A percentile compares a stretch with the other conserved stretches of the same genome.
Evolutionary conservation across 2,888 invertebrate genomes (phyloP).

Genomic region (Harmothoe impar): DNA sequence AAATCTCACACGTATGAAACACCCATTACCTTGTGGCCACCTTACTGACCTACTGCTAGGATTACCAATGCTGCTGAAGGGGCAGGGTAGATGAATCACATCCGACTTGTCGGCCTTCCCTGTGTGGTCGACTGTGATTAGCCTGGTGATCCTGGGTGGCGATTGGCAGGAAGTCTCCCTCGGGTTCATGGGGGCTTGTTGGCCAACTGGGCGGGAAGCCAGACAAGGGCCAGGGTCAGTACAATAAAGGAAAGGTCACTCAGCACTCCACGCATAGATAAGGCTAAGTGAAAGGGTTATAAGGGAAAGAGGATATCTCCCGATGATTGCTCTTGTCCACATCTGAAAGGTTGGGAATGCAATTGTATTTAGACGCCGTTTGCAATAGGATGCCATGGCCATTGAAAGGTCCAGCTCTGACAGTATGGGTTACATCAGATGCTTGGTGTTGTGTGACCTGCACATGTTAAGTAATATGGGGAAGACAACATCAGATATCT

Average conservation of each 20-base stretch:
- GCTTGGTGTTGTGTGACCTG: too few species aligned
- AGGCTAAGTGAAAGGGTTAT: background rate
- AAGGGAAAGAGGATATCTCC: conserved; percentile 4
- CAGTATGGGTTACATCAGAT: too few species aligned
- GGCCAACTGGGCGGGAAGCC: conserved; percentile 45
- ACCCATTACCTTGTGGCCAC: too few species aligned
- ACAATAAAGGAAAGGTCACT: conserved; percentile 38
- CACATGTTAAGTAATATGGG: too few species aligned
- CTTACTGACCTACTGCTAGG: background rate
- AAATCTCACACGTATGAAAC: too few species aligned
- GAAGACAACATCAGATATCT: too few species aligned
- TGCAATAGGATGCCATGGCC: background rate
- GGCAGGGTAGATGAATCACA: conserved; percentile 38
- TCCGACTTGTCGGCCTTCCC: conserved; percentile 5
- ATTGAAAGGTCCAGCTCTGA: too few species aligned
- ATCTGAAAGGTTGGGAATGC: background rate
- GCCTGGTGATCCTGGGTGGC: background rate
- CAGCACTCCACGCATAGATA: background rate
- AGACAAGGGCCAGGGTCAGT: conserved; percentile 29
- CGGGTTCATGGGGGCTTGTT: background rate
- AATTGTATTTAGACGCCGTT: background rate
- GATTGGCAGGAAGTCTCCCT: conserved; percentile 44
- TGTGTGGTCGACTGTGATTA: conserved; percentile 39
- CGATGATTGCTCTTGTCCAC: conserved; percentile 3
- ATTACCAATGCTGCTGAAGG: background rate